A percentile compares a stretch with the other conserved stretches of the same genome.
phyloP scores from a whole-genome alignment of 2,888 invertebrate species.

The Heteromyza rotundicornis region DNA sequence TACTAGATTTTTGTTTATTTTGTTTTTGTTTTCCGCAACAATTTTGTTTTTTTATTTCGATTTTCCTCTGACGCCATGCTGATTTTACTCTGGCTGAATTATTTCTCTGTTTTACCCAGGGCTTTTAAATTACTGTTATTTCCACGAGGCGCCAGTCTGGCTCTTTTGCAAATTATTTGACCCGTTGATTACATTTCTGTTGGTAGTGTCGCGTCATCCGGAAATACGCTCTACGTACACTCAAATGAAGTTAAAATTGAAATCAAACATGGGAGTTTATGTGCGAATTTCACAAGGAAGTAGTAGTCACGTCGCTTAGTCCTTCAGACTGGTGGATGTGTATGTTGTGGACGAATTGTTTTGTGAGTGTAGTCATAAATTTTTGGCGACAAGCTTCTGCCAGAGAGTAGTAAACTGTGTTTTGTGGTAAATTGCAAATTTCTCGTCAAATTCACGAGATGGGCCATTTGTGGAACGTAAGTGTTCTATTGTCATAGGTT shows the following conservation, averaged over 20 bases:
- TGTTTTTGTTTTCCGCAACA: not conserved
- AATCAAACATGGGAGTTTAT: not conserved
- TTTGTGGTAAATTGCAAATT: not conserved
- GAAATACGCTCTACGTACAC: not conserved
- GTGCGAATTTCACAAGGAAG: too few relatives aligned
- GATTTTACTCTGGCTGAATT: not conserved
- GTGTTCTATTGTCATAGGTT: not conserved
- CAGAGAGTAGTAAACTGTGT: not conserved
- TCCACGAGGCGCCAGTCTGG: not conserved
- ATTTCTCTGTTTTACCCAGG: not conserved
- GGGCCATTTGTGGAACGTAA: not conserved
- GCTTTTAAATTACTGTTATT: not conserved
- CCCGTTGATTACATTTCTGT: not conserved
- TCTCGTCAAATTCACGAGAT: not conserved
- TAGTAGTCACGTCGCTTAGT: too few relatives aligned
- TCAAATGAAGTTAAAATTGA: not conserved
- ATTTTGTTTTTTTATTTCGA: not conserved
- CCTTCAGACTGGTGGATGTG: too few relatives aligned
- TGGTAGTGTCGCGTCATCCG: not conserved
- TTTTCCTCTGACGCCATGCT: not conserved
- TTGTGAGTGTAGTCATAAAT: conserved; percentile 6
- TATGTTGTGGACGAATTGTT: not conserved
- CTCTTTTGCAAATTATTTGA: not conserved
- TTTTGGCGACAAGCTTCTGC: conserved; percentile 7
- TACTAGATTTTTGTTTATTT: not conserved